A percentile compares a stretch with the other conserved stretches of the same genome.
phyloP scores from a whole-genome alignment of 2,797 vertebrate genomes.

The Vireo griseus region DNA sequence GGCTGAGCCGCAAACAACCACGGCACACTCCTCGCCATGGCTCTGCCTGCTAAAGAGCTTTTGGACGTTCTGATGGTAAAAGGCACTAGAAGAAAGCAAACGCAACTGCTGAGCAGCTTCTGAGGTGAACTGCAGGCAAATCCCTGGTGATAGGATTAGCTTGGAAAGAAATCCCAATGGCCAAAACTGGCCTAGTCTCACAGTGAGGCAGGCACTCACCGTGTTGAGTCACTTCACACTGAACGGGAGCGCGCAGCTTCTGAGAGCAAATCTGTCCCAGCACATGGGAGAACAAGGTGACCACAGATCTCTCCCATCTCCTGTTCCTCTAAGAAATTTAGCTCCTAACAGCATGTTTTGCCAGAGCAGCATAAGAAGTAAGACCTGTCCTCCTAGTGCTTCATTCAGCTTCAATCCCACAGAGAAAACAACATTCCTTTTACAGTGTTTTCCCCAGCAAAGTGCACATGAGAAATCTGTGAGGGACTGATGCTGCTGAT shows the following conservation, averaged over 20 bases:
- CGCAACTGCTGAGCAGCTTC: not conserved
- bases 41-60: not conserved
- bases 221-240: fast-evolving
- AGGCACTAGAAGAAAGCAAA: slow-evolving; percentile 50
- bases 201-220: fast-evolving
- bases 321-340: not conserved
- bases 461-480: fast-evolving
- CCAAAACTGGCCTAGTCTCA: not conserved
- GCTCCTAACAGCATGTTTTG: not conserved
- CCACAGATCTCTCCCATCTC: not conserved
- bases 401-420: not conserved
- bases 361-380: not conserved
- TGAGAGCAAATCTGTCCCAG: not conserved
- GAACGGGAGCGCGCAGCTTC: fast-evolving
- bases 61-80: not conserved
- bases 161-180: not conserved
- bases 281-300: not conserved
- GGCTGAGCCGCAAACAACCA: not conserved
- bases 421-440: not conserved
- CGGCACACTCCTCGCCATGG: fast-evolving
- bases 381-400: not conserved
- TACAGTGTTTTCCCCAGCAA: not conserved
- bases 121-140: not conserved
- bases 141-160: not conserved
- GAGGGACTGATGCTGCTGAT: not conserved